These are phyloP conservation scores for Zosterops pallidus DNA, from an alignment of 2,113 vertebrate genomes.

Conservation along the genomic window DNA sequence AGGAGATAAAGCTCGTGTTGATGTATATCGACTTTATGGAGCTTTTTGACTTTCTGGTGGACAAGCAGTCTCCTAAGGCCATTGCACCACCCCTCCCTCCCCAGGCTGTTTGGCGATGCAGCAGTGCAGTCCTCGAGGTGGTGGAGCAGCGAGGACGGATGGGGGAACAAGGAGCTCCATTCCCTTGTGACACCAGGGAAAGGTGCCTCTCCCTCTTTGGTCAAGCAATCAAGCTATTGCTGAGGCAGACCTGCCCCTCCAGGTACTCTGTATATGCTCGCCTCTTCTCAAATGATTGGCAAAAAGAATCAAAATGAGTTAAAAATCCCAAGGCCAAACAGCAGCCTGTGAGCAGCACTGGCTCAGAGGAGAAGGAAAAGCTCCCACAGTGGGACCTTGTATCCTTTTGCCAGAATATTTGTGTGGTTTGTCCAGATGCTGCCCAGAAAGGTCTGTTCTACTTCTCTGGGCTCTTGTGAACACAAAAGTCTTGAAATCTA, in stretches of 20 bases:
- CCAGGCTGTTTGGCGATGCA: not conserved
- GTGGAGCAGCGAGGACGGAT: fast-evolving
- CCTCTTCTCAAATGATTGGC: not conserved
- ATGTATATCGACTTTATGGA: not conserved
- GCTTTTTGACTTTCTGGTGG: not conserved
- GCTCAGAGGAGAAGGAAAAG: not conserved
- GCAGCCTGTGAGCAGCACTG: not conserved
- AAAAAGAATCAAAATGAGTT: not conserved
- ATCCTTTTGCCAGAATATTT: not conserved
- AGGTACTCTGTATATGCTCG: fast-evolving
- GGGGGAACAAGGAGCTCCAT: not conserved
- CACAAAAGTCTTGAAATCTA: not conserved
- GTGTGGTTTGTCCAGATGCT: not conserved
- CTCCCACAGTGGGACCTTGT: not conserved
- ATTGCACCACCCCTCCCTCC: not conserved
- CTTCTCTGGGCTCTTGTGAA: not conserved
- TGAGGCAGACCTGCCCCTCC: not conserved
- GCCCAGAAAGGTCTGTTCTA: not conserved
- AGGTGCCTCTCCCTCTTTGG: not conserved
- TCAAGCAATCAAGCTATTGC: not conserved
- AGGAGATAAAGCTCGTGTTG: not conserved
- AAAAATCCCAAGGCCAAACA: not conserved
- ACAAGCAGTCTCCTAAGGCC: not conserved
- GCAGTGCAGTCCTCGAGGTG: fast-evolving
- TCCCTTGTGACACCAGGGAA: not conserved